Evolutionary conservation across 2,797 vertebrate genomes (phyloP).

Genomic region (Echeneis naucrates): DNA sequence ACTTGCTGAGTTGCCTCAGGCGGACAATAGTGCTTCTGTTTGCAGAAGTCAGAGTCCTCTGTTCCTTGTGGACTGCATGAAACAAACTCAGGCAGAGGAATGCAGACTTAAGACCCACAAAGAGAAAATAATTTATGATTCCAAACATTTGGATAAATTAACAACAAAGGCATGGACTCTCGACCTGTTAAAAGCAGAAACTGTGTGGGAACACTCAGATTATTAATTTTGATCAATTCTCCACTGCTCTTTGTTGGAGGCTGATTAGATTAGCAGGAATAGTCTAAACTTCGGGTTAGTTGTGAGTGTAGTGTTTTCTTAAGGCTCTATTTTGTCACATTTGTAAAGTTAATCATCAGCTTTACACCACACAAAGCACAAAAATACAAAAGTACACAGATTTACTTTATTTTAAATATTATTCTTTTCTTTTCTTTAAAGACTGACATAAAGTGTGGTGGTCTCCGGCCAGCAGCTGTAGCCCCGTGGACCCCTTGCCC

Average conservation of each 20-base stretch:
- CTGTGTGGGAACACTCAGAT: too few species aligned
- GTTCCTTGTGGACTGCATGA: constrained; percentile 26
- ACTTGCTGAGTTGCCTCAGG: constrained; percentile 74
- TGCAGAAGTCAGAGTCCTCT: constrained; percentile 34
- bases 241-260: too few species aligned
- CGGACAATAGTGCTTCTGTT: constrained; percentile 67
- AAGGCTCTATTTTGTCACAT: too few species aligned
- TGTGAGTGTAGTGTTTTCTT: not conserved
- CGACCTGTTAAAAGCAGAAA: not conserved
- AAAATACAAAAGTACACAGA: too few species aligned
- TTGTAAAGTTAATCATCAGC: not conserved
- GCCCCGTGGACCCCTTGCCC: not conserved
- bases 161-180: not conserved
- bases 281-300: not conserved
- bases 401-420: too few species aligned
- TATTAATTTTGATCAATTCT: too few species aligned
- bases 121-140: constrained; percentile 28
- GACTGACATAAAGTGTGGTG: not conserved
- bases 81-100: constrained; percentile 26
- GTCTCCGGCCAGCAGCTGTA: not conserved
- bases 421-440: too few species aligned
- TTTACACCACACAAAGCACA: not conserved
- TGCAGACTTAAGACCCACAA: constrained; percentile 16
- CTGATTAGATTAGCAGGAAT: too few species aligned
- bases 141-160: not conserved